phyloP scores from a whole-genome alignment of 2,797 vertebrate genomes.

The Danio choprae region DNA sequence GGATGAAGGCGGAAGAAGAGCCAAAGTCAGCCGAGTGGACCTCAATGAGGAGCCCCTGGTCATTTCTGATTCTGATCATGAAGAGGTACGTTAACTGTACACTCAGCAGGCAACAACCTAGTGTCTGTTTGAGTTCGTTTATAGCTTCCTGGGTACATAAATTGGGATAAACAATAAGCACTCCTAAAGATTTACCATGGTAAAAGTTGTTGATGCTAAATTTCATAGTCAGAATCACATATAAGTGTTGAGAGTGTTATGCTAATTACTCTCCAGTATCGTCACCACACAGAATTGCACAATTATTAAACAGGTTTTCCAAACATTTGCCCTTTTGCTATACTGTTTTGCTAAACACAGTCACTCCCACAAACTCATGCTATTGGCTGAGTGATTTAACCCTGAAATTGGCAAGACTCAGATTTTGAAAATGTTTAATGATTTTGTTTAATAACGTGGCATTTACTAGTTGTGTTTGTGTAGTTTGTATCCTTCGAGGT shows the following conservation, averaged over 20 bases:
- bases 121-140: not conserved
- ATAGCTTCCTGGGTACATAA: not conserved
- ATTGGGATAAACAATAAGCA: not conserved
- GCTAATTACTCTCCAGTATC: not conserved
- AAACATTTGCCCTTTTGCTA: not conserved
- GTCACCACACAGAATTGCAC: not conserved
- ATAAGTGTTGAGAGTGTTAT: not conserved
- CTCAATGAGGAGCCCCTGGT: constrained; percentile 42
- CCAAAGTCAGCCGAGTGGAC: constrained; percentile 50
- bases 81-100: constrained; percentile 48
- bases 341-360: too few relatives aligned
- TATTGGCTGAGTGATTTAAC: too few relatives aligned
- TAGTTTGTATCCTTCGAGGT: too few relatives aligned
- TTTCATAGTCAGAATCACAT: not conserved
- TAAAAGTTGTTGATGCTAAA: not conserved
- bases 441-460: too few relatives aligned
- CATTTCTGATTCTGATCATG: constrained; percentile 60
- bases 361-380: too few relatives aligned
- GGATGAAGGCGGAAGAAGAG: constrained; percentile 44
- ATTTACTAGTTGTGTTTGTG: too few relatives aligned
- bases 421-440: too few relatives aligned
- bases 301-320: too few relatives aligned
- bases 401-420: too few relatives aligned
- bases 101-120: not conserved
- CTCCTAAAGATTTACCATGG: not conserved